Evolutionary conservation across 2,797 vertebrate genomes (phyloP), one percentile per base, ranked within the genome.

Genomic region (Coreius guichenoti): DNA sequence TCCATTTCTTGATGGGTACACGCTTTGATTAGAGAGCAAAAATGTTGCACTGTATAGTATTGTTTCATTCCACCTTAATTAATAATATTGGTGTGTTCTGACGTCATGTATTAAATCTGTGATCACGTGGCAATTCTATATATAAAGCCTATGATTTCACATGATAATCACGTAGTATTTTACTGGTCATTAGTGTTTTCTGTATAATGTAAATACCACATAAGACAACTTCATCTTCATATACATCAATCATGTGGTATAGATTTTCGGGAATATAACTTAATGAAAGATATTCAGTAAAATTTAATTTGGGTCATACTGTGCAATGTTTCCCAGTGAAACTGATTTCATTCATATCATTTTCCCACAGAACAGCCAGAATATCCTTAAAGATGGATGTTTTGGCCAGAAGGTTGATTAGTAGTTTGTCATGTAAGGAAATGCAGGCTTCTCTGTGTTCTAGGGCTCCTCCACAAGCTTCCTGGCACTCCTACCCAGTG

Each of bases 371-470:
- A 43, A 26, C 3, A 56, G 16, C 21, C 31, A 29, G 6, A 19
- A 29, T 72, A 45, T 56, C 54, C 16, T 9, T 26, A 47, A 81
- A 72, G 5, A 56, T 70, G 3, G 23, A 54, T 81, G 49, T 29
- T 26, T 56, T 70, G 33, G 17, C 67, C 17, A 81, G 49, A 81
- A 58, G n/a, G 33, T 21, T 81, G 49, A 11, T 70, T 81, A 14
- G 39, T 67, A 63, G 31, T 36, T 67, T 29, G 39, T 81, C 7
- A 1, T 36, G 12, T 31, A 29, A 80, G 36, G 9, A 6, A 4
- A 49, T 2, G 14, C 49, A 23, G 2, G 4, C 3, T 12, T 26
- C 3, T n/a, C 29, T 8, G 0, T 81, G 14, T 69, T 81, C 47
- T 39, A 31, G 39, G 7, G 79, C 31, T 16, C 14, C 29, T 49